Evolutionary conservation across 2,888 invertebrate genomes (phyloP), one percentile per base, ranked within the genome.

Genomic region (Meta bourneti): DNA sequence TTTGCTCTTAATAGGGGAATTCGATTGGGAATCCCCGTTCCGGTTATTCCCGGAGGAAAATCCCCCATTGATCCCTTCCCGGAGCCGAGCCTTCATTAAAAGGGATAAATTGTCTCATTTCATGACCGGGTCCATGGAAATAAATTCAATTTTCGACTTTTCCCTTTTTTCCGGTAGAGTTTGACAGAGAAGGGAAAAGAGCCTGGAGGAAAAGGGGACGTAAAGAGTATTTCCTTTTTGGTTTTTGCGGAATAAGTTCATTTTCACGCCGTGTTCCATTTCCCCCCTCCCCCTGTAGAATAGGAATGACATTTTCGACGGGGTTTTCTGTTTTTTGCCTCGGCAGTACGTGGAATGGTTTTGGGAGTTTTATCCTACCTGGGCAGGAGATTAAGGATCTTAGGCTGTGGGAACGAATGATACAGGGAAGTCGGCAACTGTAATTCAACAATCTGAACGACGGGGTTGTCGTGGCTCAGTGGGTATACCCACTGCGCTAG

Each of bases 61-160:
- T 20, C 74, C 52, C 19, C 49, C 77, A 1, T 20, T 72, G 71
- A 87, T 77, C 77, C 78, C 52, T 7, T 69, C 70, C 69, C 52
- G 54, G 0, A 34, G 61, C 71, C 52, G 61, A 19, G 8, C 70
- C 54, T 84, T 89, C 89, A 89, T 89, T 89, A 89, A 78, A 72
- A 84, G 61, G 89, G 77, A 79, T 79, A 78, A 84, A 89, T 89
- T 89, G 89, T 89, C 89, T 89, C 89, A 89, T 89, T 89, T 89
- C 89, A 89, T 71, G 83, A 80, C 34, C 78, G 84, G 72, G 82
- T 69, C 89, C 71, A 48, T 70, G 78, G 71, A 79, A 89, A 84
- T 89, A 89, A 89, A 89, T 89, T 89, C 89, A 89, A 89, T 89
- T 89, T 89, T 89, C 83, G 78, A 84, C 89, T 79, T 77, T 82